A percentile compares a stretch with the other conserved stretches of the same genome.
Evolutionary conservation across 1,140 invertebrate species (phyloP).

Genomic region (Ips typographus): DNA sequence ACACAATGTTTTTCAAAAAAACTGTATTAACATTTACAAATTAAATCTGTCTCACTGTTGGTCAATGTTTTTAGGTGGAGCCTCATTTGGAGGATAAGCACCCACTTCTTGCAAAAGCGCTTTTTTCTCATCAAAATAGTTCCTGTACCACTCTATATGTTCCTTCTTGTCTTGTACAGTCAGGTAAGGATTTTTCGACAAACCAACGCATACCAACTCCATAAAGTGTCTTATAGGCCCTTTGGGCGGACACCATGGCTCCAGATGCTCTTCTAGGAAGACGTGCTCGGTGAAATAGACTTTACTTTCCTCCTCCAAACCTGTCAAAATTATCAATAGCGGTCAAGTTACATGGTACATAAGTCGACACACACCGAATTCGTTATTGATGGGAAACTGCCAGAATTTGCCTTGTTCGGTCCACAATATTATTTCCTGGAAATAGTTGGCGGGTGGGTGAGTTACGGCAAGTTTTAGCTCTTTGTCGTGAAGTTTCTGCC

Average conservation of each 20-base stretch:
- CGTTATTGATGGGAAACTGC: constrained; percentile 97
- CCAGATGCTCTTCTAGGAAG: constrained; percentile 84
- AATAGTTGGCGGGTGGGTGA: constrained; percentile 82
- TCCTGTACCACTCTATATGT: constrained; percentile 90
- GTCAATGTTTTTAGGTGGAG: neutral
- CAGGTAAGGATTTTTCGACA: constrained; percentile 92
- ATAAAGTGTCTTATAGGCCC: constrained; percentile 95
- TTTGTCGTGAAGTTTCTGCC: constrained; percentile 65
- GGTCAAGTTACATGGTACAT: constrained; percentile 39
- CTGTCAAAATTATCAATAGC: constrained; percentile 57
- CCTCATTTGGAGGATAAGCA: constrained; percentile 40
- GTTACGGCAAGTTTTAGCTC: constrained; percentile 65
- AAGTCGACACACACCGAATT: constrained; percentile 71
- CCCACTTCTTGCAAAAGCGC: constrained; percentile 69
- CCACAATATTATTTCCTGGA: constrained; percentile 92
- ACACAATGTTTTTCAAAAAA: neutral
- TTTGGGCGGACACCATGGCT: constrained; percentile 83
- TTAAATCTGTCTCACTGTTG: neutral
- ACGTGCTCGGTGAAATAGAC: constrained; percentile 90
- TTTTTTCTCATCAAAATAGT: constrained; percentile 86
- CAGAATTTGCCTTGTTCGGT: constrained; percentile 94
- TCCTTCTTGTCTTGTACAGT: constrained; percentile 84
- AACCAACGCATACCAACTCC: constrained; percentile 91
- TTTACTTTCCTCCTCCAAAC: constrained; percentile 74
- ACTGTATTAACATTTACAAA: neutral